These are phyloP conservation scores for Colletes gigas DNA, from an alignment of 1,140 invertebrate species.

Conservation along the genomic window DNA sequence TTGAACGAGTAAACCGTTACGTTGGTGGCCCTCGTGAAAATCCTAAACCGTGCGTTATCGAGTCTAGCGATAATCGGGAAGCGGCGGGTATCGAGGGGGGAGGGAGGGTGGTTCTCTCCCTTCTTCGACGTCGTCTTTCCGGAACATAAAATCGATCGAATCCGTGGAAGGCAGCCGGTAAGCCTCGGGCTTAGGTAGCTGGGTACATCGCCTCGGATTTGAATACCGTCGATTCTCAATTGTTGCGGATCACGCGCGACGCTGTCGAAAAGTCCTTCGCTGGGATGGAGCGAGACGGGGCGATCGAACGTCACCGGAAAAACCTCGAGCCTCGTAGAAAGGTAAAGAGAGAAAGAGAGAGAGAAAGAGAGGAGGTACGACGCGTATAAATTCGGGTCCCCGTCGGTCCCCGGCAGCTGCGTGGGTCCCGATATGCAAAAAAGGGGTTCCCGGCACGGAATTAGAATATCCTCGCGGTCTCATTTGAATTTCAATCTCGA, in stretches of 20 bases:
- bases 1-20: too few species aligned
- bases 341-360: slow-evolving; percentile 39
- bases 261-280: neutral
- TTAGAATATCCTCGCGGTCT: slow-evolving; percentile 82
- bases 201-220: slow-evolving; percentile 64
- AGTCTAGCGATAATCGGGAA: slow-evolving; percentile 27
- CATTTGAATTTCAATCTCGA: slow-evolving; percentile 81
- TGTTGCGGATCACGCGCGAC: slow-evolving; percentile 63
- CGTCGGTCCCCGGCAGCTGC: slow-evolving; percentile 63
- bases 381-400: slow-evolving; percentile 66
- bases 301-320: neutral
- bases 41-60: slow-evolving; percentile 26
- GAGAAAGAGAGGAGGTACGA: slow-evolving; percentile 36
- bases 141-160: slow-evolving; percentile 62
- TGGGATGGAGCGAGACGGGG: slow-evolving; percentile 12
- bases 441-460: slow-evolving; percentile 77
- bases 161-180: slow-evolving; percentile 52
- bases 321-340: neutral
- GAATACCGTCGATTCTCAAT: slow-evolving; percentile 66
- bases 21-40: neutral
- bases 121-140: slow-evolving; percentile 36
- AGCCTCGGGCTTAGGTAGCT: slow-evolving; percentile 56
- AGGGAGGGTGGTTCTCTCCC: slow-evolving; percentile 16
- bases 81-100: slow-evolving; percentile 16
- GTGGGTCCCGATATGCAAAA: slow-evolving; percentile 78